Evolutionary conservation across 2,113 vertebrate genomes (phyloP), one percentile per base, ranked within the genome.

Genomic region (Physeter macrocephalus): DNA sequence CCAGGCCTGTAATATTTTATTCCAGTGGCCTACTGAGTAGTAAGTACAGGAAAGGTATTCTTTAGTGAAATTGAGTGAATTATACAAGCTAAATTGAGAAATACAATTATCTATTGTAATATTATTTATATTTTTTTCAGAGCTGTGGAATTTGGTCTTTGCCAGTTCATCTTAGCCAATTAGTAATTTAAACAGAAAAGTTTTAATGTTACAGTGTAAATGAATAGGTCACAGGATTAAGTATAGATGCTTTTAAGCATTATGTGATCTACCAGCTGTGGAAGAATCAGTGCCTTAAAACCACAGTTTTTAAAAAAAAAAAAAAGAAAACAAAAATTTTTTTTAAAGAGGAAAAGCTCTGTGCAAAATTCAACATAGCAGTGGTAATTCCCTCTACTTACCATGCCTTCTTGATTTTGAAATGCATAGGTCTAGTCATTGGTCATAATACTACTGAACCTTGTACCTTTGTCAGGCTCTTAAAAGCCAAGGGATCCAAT

Each of bases 71-170:
- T 49, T 59, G n/a, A 77, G 66, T 95, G 72, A 78, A 43, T 92
- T 85, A 57, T 89, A 43, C 17, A 75, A 85, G 66, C 66, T 94
- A 77, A 69, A 59, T 78, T 95, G 69, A 72, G 27, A 81, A 95
- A 64, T 74, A n/a, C 31, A 88, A 4, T 41, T 41, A 59, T 66
- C 62, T 88, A 13, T 69, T 93, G 18, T 95, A 64, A 80, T 80
- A 49, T 34, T 93, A 46, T 89, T 64, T 96, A 2, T 75, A 43
- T 67, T 71, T 92, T 78, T 95, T 93, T 93, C 41, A 85, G 77
- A 96, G 82, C 34, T 46, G 2, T 31, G 46, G 25, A 15, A 59
- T 94, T 90, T 96, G 64, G 59, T 83, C 43, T 90, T 90, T 81
- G 36, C 31, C 77, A 59, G 25, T 91, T 93, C 7, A 29, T 84